Conservation (phyloP, 2,113 vertebrate genomes). For the Nematolebias whitei region DNA sequence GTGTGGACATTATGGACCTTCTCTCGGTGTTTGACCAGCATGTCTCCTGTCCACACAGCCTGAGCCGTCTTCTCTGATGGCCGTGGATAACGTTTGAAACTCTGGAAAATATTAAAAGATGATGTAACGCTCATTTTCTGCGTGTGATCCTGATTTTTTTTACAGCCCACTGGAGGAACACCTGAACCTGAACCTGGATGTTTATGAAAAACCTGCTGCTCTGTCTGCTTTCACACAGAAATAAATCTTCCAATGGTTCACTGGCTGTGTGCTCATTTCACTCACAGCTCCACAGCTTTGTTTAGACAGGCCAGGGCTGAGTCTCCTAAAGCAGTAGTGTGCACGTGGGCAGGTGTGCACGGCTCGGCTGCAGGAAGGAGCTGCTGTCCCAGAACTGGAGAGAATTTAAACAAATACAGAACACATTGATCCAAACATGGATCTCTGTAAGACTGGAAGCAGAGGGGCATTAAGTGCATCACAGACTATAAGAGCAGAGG, state of each 20-base stretch:
- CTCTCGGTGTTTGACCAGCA: conserved; percentile 45
- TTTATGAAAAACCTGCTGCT: conserved; percentile 71
- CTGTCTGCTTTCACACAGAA: conserved; percentile 77
- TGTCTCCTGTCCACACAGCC: conserved; percentile 23
- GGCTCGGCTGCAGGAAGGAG: conserved; percentile 5
- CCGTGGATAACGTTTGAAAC: conserved; percentile 36
- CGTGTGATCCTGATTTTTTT: conserved; percentile 53
- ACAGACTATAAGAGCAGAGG: too few species aligned
- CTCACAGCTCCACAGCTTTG: background rate
- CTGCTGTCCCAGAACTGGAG: conserved; percentile 14
- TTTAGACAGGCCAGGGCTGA: conserved; percentile 3
- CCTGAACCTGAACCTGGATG: conserved; percentile 62
- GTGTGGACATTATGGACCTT: conserved; percentile 52
- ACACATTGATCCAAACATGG: too few species aligned
- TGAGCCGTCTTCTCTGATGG: conserved; percentile 10
- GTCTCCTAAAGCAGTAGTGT: conserved; percentile 15
- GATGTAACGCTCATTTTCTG: conserved; percentile 22
- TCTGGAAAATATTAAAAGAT: conserved; percentile 31
- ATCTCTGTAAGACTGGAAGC: too few species aligned
- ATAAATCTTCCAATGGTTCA: conserved; percentile 70
- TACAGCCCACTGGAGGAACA: conserved; percentile 44
- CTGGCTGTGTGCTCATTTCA: background rate
- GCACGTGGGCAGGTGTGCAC: conserved; percentile 3
- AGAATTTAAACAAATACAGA: too few species aligned
- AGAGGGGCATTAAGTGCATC: too few species aligned